phyloP scores from a whole-genome alignment of 2,113 vertebrate species.

The Muscicapa adusta region DNA sequence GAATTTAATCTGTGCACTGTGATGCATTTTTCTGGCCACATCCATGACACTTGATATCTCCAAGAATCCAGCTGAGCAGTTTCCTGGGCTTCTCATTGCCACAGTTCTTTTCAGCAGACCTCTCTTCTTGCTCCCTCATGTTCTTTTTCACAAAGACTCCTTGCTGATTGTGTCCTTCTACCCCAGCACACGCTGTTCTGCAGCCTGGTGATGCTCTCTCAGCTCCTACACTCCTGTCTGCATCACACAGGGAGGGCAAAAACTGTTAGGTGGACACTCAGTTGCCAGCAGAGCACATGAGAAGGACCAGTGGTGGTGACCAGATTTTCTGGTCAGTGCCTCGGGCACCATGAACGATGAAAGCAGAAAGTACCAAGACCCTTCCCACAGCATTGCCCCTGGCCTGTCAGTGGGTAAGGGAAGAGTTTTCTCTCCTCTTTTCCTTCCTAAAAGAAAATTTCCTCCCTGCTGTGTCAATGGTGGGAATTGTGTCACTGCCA shows the following conservation, averaged over 20 bases:
- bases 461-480: not conserved
- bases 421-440: not conserved
- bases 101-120: not conserved
- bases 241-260: rapidly evolving
- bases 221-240: not conserved
- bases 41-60: not conserved
- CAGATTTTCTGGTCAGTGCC: not conserved
- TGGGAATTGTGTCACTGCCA: not conserved
- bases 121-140: not conserved
- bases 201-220: not conserved
- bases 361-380: not conserved
- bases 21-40: not conserved
- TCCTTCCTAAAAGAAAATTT: not conserved
- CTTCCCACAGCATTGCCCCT: not conserved
- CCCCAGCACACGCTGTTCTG: rapidly evolving
- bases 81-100: not conserved
- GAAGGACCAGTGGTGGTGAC: not conserved
- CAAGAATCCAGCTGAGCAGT: not conserved
- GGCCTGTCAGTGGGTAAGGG: not conserved
- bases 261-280: not conserved
- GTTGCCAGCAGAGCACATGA: not conserved
- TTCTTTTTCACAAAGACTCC: not conserved
- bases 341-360: not conserved
- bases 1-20: not conserved
- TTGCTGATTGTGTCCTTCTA: not conserved